These are phyloP conservation scores for Acanthopagrus latus DNA, from an alignment of 2,797 vertebrate species.

Conservation along the genomic window DNA sequence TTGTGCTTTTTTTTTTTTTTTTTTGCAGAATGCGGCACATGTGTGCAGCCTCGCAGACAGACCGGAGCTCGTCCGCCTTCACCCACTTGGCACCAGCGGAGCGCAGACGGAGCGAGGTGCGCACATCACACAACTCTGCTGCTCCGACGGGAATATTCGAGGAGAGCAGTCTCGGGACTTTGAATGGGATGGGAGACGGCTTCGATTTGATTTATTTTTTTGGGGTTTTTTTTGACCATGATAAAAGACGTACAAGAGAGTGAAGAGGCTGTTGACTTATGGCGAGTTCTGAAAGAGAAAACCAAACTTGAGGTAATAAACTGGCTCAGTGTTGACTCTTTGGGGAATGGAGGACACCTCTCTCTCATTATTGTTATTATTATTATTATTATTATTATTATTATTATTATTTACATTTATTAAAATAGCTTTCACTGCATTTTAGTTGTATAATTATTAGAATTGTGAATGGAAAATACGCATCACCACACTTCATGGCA, in stretches of 20 bases:
- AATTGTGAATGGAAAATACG: not conserved
- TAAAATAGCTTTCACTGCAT: not conserved
- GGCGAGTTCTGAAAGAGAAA: conserved; percentile 14
- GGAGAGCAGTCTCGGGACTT: not conserved
- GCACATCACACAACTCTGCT: not conserved
- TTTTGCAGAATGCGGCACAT: not conserved
- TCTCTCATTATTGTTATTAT: no score
- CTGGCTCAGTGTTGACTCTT: not conserved
- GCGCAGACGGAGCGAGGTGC: conserved; percentile 26
- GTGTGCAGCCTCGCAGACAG: not conserved
- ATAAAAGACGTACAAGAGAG: not conserved
- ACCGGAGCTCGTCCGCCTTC: conserved; percentile 20
- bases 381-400: no score
- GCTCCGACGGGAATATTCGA: not conserved
- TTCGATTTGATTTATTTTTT: not conserved
- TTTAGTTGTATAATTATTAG: not conserved
- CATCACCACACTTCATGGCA: not conserved
- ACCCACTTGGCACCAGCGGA: conserved; percentile 37
- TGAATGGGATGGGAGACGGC: not conserved
- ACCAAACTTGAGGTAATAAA: conserved; percentile 54
- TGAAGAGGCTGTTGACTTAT: conserved; percentile 1
- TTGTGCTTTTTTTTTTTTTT: not conserved
- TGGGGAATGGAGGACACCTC: not conserved
- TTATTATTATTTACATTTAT: no score
- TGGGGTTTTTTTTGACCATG: not conserved